Conservation (phyloP, 2,797 vertebrate genomes). For the Muscicapa striata region DNA sequence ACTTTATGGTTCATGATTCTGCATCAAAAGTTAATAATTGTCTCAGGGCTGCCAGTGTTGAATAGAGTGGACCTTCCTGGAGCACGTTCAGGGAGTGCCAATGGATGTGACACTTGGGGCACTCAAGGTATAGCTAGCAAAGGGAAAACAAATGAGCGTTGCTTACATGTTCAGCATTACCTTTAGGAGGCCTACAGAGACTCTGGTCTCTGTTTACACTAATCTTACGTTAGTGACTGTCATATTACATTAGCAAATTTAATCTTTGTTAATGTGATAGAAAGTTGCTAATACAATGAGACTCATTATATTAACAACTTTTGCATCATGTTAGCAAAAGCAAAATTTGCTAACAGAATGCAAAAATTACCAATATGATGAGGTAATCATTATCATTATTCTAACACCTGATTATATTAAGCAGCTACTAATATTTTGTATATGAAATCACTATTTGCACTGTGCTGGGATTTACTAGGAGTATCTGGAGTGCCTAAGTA, state of each 20-base stretch:
- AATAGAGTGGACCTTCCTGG: neutral
- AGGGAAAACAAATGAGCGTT: slow-evolving; percentile 46
- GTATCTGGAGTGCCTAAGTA: neutral
- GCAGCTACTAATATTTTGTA: neutral
- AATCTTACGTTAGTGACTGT: slow-evolving; percentile 73
- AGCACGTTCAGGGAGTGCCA: neutral
- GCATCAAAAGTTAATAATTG: slow-evolving; percentile 56
- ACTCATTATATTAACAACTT: slow-evolving; percentile 78
- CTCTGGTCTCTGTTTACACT: slow-evolving; percentile 68
- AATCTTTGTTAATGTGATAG: slow-evolving; percentile 77
- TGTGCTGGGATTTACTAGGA: neutral
- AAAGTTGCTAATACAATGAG: slow-evolving; percentile 80
- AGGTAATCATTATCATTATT: slow-evolving; percentile 68
- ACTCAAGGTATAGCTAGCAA: slow-evolving; percentile 28
- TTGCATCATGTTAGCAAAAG: slow-evolving; percentile 73
- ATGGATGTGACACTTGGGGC: neutral
- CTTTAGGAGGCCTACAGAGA: slow-evolving; percentile 70
- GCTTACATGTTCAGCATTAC: slow-evolving; percentile 70
- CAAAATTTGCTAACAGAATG: slow-evolving; percentile 74
- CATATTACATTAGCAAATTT: slow-evolving; percentile 77
- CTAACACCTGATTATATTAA: slow-evolving; percentile 61
- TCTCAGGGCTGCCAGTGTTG: slow-evolving; percentile 2
- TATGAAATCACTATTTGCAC: neutral
- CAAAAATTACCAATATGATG: slow-evolving; percentile 70
- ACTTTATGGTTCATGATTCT: slow-evolving; percentile 58